These are phyloP conservation scores for Drymodes brunneopygia DNA, from an alignment of 2,113 vertebrate genomes.

Conservation along the genomic window DNA sequence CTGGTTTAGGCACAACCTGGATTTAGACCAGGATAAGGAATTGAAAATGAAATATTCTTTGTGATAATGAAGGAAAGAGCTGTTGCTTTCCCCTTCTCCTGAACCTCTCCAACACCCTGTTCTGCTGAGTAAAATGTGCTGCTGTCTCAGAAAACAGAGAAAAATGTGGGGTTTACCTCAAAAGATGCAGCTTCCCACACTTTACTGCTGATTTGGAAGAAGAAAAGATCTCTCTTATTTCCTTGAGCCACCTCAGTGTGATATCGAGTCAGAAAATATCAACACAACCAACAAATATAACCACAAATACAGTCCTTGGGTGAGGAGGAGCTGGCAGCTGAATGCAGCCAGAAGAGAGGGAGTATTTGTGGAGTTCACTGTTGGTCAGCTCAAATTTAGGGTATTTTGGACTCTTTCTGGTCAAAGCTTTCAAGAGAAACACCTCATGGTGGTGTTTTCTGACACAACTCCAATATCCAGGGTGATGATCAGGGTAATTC, in stretches of 20 bases:
- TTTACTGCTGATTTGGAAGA: background rate
- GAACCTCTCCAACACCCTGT: background rate
- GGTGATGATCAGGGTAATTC: background rate
- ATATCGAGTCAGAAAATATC: background rate
- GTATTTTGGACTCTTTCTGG: background rate
- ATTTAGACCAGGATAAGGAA: background rate
- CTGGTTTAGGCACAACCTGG: background rate
- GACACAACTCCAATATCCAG: accelerated
- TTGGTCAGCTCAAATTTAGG: background rate
- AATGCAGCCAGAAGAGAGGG: background rate
- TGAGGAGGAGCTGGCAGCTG: background rate
- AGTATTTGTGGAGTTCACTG: background rate
- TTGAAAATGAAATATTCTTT: background rate
- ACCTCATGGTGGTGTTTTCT: background rate
- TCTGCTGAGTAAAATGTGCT: background rate
- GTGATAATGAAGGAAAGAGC: background rate
- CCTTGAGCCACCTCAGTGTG: background rate
- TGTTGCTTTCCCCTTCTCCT: background rate
- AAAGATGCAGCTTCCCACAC: background rate
- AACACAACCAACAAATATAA: background rate
- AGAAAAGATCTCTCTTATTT: background rate
- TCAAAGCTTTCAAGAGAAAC: background rate
- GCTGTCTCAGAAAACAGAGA: background rate
- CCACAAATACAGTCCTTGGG: background rate
- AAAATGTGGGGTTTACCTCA: background rate